Evolutionary conservation across 64 coral and sea anemone genomes (phyloP), one percentile per base, ranked within the genome.

Genomic region (Montipora efflorescens): DNA sequence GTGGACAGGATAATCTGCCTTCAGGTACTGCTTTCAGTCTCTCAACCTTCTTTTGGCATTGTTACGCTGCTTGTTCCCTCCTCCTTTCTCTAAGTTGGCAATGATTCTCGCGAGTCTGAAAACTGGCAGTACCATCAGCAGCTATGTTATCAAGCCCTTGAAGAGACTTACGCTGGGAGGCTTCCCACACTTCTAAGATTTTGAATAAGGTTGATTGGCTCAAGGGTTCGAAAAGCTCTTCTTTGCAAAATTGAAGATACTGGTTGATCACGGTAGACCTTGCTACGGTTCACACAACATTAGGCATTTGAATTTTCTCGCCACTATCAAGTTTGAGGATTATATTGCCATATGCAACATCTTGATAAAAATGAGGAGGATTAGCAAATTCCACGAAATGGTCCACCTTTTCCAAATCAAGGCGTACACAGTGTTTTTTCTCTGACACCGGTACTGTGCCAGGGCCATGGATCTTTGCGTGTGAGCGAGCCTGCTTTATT

Each of bases 61-160:
- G 57, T 46, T 47, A 48, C 69, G 47, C 75, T 78, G 20, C 71
- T 72, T 61, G 13, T 83, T 48, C 8, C 28, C 12, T n/a, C 81
- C 70, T 62, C 74, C 19, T 66, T 86, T 53, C 47, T 77, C 79
- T 84, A 92, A 72, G 21, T 92, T 71, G 11, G 67, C 36, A 50
- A 92, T 55, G 47, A 92, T 92, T 44, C 43, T 74, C 72, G 82
- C 80, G 8, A 16, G 79, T 74, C 52, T 69, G 48, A 57, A 92
- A 84, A 48, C 80, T 53, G n/a, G 69, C 80, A 18, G 79, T 5
- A 19, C 90, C 90, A 83, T 92, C 80, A 7, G 79, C 68, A 25
- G 90, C 90, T 55, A 70, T 72, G 69, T 83, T 74, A 83, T 91
- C 79, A 47, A 89, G 52, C 5, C 73, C 87, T n/a, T 78, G 73